Evolutionary conservation across 2,113 vertebrate genomes (phyloP).

Genomic region (Ictalurus furcatus): DNA sequence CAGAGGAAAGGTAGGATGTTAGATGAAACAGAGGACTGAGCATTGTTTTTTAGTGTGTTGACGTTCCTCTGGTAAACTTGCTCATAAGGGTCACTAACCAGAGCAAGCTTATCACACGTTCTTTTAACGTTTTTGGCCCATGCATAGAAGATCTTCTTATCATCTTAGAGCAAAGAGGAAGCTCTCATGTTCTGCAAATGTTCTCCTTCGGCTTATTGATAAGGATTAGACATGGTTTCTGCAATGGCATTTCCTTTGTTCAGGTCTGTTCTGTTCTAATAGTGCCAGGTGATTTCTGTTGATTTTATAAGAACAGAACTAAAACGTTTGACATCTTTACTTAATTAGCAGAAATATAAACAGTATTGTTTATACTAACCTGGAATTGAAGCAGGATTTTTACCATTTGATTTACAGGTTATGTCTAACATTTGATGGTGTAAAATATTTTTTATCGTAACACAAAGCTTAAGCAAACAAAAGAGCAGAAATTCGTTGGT

Average conservation of each 20-base stretch:
- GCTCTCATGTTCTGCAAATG: constrained; percentile 11
- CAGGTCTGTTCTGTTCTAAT: neutral
- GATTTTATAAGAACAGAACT: neutral
- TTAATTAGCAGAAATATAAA: neutral
- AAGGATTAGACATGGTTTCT: constrained; percentile 12
- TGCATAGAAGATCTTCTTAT: constrained; percentile 17
- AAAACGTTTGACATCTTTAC: neutral
- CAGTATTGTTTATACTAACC: neutral
- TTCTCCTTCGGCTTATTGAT: constrained; percentile 21
- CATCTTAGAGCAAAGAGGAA: constrained; percentile 21
- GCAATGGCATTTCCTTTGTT: constrained; percentile 11
- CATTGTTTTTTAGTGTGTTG: constrained; percentile 10
- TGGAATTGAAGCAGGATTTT: neutral
- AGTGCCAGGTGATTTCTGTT: neutral
- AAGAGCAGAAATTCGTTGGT: neutral
- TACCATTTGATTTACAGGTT: neutral
- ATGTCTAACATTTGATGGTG: neutral
- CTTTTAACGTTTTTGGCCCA: neutral
- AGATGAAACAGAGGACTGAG: neutral
- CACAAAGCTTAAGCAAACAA: neutral
- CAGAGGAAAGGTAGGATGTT: neutral
- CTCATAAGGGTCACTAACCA: neutral
- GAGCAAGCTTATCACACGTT: constrained; percentile 28
- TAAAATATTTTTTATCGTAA: neutral
- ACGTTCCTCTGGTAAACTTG: neutral